Base-by-base conservation (phyloP, 2,797 vertebrate genomes). In the Enteromius thamalakanensis region DNA sequence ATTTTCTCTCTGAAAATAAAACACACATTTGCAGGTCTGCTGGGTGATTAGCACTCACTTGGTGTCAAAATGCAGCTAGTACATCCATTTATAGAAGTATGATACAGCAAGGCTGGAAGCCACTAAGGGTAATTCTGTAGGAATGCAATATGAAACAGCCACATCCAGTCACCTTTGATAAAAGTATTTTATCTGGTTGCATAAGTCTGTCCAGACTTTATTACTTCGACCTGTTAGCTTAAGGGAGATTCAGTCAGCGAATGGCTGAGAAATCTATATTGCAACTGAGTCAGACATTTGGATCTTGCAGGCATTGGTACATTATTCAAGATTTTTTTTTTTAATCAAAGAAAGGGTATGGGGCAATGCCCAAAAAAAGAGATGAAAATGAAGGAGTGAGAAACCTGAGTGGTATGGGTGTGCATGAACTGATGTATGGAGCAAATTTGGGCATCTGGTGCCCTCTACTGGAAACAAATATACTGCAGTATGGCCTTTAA, bases 381-480 rank as follows among this genome's bases (percentile, higher is more conserved):
- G 40, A 15, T 51, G 3, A n/a, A 53, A 40, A 55, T 15, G 1
- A 70, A 65, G 21, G 37, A 10, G 9, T 70, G 34, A 76, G 47
- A 68, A 68, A 29, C 19, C 34, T 40, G n/a, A n/a, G 49, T 29
- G 42, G 26, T 53, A n/a, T 17, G 6, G 42, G n/a, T 29, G 11
- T 60, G 8, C 34, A 47, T 19, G 77, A 37, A 29, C n/a, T 67
- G 42, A 32, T 37, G 21, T 58, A 53, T 42, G 15, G 5, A 34
- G 21, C 12, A 88, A 88, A 67, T 6, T 58, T 85, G 37, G 15
- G 29, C 32, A 68, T 87, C 83, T 90, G 76, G 75, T 81, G 85
- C 91, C 91, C 89, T 88, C 93, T 92, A 81, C 89, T 93, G 92
- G 88, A 85, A 53, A 15, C 4, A 85, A 69, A 55, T 6, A 11